Base-by-base conservation (phyloP, 2,113 vertebrate genomes). In the Morone chrysops region DNA sequence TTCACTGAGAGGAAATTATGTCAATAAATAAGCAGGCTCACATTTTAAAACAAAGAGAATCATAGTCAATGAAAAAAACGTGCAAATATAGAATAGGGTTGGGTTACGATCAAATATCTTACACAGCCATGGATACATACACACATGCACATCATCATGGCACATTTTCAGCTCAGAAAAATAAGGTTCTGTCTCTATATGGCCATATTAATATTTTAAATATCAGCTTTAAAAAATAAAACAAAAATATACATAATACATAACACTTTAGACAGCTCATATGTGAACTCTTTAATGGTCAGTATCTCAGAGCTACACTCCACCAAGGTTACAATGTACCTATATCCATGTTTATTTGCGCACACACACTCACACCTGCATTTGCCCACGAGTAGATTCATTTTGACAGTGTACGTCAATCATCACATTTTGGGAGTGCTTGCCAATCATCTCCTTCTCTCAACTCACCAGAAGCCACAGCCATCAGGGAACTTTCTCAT, bases 1-100 rank as follows among this genome's bases (percentile, higher is more conserved):
- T 89, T 92, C 90, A 90, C 92, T 68, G 92, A 76, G 78, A 90
- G 92, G 93, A 93, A 93, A 93, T 94, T 80, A 90, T 90, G 90
- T 89, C 92, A 88, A 93, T 93, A 93, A 93, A 93, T 92, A 93
- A 92, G 82, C 76, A 70, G 85, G 71, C 80, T 69, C 67, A 17
- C 88, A 87, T 93, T 92, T 88, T 90, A 92, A 94, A 92, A 93
- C 92, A 93, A 93, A 89, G 90, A 62, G 75, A 82, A 77, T 84
- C 60, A 75, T 53, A 86, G 88, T 67, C 69, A 73, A 75, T 91
- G 83, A 87, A 87, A 50, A 87, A 83, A 87, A 76, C 0, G 62
- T 81, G 86, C 59, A 70, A 45, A 74, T 81, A 51, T 48, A 69
- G 47, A 75, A 78, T 62, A 20, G n/a, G 45, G 66, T 79, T 84